Percentiles rank a stretch among this genome's conserved stretches.
Conservation (phyloP, 2,797 vertebrate species). For the Falco rusticolus region DNA sequence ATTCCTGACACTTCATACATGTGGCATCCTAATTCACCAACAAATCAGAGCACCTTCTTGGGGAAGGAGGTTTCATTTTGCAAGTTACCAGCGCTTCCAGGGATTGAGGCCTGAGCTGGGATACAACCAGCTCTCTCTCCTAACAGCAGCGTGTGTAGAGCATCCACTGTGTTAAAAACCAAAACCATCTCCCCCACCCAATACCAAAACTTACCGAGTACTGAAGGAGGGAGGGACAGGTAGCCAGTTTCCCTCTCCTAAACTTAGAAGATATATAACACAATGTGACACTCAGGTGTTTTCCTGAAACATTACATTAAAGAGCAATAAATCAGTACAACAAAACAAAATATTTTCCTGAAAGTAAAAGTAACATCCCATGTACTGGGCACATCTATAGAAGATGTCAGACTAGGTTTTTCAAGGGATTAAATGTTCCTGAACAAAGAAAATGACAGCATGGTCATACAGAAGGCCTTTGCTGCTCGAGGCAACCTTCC, state of each 20-base stretch:
- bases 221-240: background rate
- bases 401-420: background rate
- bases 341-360: background rate
- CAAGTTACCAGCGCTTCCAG: background rate
- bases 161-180: background rate
- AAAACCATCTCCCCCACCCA: background rate
- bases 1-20: background rate
- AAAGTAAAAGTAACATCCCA: slow-evolving; percentile 6
- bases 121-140: background rate
- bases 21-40: background rate
- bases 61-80: background rate
- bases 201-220: background rate
- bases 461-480: background rate
- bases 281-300: background rate
- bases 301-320: slow-evolving; percentile 44
- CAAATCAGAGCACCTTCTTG: background rate
- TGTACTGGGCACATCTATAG: background rate
- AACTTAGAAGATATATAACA: background rate
- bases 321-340: slow-evolving; percentile 22
- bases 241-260: background rate
- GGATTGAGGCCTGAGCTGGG: background rate
- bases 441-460: background rate
- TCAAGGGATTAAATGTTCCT: background rate
- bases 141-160: background rate
- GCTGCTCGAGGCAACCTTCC: background rate